A percentile compares a stretch with the other conserved stretches of the same genome.
phyloP scores from a whole-genome alignment of 2,888 invertebrate genomes.

The Tribolium freemani region DNA sequence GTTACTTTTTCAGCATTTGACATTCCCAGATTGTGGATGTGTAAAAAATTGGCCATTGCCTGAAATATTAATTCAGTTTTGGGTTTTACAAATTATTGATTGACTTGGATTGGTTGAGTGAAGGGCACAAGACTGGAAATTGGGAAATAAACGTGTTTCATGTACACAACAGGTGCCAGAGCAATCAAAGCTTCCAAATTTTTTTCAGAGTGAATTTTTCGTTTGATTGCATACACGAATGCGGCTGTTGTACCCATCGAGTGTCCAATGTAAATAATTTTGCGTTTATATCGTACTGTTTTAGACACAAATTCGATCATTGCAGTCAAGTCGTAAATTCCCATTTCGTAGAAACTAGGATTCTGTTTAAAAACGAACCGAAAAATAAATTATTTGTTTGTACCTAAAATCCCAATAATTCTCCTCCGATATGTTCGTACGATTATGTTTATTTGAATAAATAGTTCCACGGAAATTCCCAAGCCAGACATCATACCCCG shows the following conservation, averaged over 20 bases:
- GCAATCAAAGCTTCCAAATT: conserved; percentile 76
- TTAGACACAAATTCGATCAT: conserved; percentile 78
- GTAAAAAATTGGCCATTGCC: no score
- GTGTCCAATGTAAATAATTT: conserved; percentile 79
- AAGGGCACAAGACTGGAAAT: no score
- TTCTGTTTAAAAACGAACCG: background rate
- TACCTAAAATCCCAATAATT: conserved; percentile 33
- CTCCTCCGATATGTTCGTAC: background rate
- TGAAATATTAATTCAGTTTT: no score
- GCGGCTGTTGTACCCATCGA: conserved; percentile 31
- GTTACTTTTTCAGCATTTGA: no score
- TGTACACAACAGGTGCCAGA: conserved; percentile 57
- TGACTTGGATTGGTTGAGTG: no score
- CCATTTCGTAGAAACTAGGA: conserved; percentile 31
- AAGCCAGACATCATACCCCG: conserved; percentile 29
- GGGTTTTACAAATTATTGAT: no score
- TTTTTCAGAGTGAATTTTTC: conserved; percentile 75
- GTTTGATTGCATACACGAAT: conserved; percentile 54
- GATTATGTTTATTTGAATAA: conserved; percentile 12
- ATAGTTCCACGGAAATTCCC: conserved; percentile 26
- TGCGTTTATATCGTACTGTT: conserved; percentile 66
- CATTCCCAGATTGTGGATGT: no score
- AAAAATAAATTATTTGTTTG: background rate
- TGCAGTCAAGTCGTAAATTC: conserved; percentile 69
- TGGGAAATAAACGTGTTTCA: conserved; percentile 62